Percentiles rank a stretch among this genome's conserved stretches.
Evolutionary conservation across 1,140 invertebrate genomes (phyloP).

Genomic region (Arion vulgaris): DNA sequence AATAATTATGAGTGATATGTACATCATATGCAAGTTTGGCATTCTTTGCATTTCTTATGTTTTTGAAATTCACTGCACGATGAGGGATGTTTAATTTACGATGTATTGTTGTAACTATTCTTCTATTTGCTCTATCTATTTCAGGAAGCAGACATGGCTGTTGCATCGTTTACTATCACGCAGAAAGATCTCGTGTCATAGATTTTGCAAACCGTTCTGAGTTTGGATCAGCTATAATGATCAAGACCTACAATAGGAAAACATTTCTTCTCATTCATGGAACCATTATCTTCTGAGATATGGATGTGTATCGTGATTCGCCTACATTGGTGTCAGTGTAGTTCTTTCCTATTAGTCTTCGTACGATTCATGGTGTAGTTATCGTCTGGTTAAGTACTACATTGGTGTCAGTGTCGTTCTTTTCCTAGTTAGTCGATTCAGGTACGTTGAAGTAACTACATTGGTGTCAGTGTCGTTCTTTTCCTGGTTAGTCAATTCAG

Average conservation of each 20-base stretch:
- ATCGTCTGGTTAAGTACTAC: too few relatives aligned
- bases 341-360: too few relatives aligned
- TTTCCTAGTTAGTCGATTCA: slow-evolving; percentile 94
- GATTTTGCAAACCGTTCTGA: slow-evolving; percentile 74
- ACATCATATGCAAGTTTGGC: too few relatives aligned
- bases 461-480: slow-evolving; percentile 94
- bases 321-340: slow-evolving; percentile 82
- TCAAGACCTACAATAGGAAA: slow-evolving; percentile 92
- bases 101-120: too few relatives aligned
- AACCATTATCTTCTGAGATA: slow-evolving; percentile 96
- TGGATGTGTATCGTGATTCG: slow-evolving; percentile 94
- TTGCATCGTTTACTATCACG: slow-evolving; percentile 71
- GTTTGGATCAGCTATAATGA: slow-evolving; percentile 80
- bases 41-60: too few relatives aligned
- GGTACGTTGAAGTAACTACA: too few relatives aligned
- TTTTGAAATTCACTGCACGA: too few relatives aligned
- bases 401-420: slow-evolving; percentile 96
- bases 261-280: slow-evolving; percentile 96
- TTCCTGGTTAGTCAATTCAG: slow-evolving; percentile 93
- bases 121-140: too few relatives aligned
- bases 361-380: too few relatives aligned
- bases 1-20: too few relatives aligned
- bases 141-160: slow-evolving; percentile 70
- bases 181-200: slow-evolving; percentile 66
- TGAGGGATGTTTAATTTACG: too few relatives aligned